Base-by-base conservation (phyloP, 2,888 invertebrate species). In the Coenonympha glycerion region DNA sequence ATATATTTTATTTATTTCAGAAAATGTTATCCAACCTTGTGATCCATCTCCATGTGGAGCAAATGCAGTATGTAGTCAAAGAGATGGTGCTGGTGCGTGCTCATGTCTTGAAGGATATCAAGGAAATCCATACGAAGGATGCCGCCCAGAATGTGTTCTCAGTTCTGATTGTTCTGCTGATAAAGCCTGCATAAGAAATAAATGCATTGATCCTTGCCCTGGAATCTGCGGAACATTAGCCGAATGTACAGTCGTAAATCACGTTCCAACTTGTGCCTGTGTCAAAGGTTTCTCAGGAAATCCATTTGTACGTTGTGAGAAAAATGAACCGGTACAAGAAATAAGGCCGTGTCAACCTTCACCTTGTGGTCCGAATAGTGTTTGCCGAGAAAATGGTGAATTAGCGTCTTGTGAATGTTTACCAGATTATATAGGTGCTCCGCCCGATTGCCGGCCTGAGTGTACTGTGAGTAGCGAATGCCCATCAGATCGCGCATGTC, bases 11-110 rank as follows among this genome's bases (percentile, higher is more conserved):
- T 59, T 60, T 59, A 53, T 82, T 82, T 24, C 73, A 89, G 90
- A 87, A 60, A 89, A 90, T 66, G 81, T 88, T 31, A 73, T 89
- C 3, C 92, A 92, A 64, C 95, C 95, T 0, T 95, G 95, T 69
- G 92, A 94, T 69, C 95, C 95, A 46, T 94, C 94, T 24, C 95
- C 95, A 1, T 96, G 96, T 71, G 96, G 96, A 28, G 81, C 93
- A 1, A 96, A 96, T 72, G 95, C 96, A 2, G 82, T 93, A 68
- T 93, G 95, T 76, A 91, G 89, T 64, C 90, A 92, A 73, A 89
- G 92, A 56, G 93, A 94, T 63, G 93, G 92, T 28, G 93, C 92
- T 21, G 95, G 94, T 16, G 91, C 94, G 46, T 95, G 95, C 69
- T 90, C 91, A 31, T 96, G 95, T 66, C 90, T 94, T 56, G 90